A percentile compares a stretch with the other conserved stretches of the same genome.
These are phyloP conservation scores for Bembecia ichneumoniformis DNA, from an alignment of 2,888 invertebrate species.

Conservation along the genomic window DNA sequence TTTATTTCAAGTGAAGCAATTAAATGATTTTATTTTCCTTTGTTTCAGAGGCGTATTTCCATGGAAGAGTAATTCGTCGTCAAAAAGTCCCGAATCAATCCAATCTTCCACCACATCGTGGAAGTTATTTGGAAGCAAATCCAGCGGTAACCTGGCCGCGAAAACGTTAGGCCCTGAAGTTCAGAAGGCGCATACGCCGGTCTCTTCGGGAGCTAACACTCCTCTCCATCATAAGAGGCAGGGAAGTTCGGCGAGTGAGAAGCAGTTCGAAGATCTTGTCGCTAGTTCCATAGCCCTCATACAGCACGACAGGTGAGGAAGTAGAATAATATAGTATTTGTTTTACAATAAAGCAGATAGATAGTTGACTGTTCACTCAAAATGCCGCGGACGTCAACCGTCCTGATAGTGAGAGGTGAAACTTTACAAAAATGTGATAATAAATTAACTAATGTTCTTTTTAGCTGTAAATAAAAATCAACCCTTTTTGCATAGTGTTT, in stretches of 20 bases:
- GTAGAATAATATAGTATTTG: not conserved
- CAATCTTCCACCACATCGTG: constrained; percentile 35
- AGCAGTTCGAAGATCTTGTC: constrained; percentile 73
- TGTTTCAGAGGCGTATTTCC: constrained; percentile 70
- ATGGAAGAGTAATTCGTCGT: constrained; percentile 58
- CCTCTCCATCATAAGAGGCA: constrained; percentile 58
- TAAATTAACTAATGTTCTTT: too few relatives aligned
- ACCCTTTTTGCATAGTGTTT: too few relatives aligned
- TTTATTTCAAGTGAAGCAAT: too few relatives aligned
- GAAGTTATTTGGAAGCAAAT: constrained; percentile 58
- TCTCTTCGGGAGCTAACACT: constrained; percentile 52
- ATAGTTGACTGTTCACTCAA: too few relatives aligned
- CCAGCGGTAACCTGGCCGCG: constrained; percentile 42
- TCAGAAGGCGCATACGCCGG: constrained; percentile 45
- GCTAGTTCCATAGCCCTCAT: constrained; percentile 82
- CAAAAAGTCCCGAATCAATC: constrained; percentile 37
- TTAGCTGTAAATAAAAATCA: too few relatives aligned
- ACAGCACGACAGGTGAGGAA: constrained; percentile 74
- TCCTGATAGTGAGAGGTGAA: too few relatives aligned
- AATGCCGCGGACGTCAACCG: too few relatives aligned
- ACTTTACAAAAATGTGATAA: too few relatives aligned
- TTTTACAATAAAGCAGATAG: too few relatives aligned
- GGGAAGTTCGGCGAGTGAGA: constrained; percentile 65
- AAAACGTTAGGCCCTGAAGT: constrained; percentile 38
- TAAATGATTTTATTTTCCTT: constrained; percentile 11